Base-by-base conservation (phyloP, 2,113 vertebrate species). In the Corythoichthys haematopterus region DNA sequence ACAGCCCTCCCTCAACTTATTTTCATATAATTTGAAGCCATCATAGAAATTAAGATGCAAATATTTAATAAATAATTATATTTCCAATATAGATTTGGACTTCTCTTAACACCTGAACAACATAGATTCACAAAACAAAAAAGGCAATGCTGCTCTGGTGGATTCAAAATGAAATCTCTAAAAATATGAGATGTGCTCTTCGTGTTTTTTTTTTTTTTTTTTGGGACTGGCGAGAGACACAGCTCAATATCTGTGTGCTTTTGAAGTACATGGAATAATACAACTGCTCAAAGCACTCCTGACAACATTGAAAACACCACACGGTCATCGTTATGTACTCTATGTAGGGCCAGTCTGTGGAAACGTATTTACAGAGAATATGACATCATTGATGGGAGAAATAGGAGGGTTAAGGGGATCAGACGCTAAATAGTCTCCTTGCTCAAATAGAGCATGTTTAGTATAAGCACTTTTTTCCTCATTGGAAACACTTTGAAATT, bases 181-280 rank as follows among this genome's bases (percentile, higher is more conserved):
- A 83, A 46, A 48, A 71, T 80, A 66, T 16, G 15, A 77, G 78
- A 43, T 74, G 65, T 71, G 51, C 71, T 69, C 53, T 46, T 70
- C 62, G 69, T 61, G 12, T 46, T 13, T 45, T 28, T 7, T 20
- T 28, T 15, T 40, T 46, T 40, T 2, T 20, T 53, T 33, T 55
- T 5, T 11, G 20, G 28, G 55, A 13, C 12, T 33, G 55, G 28
- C n/a, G 11, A 46, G 59, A n/a, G 38, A 20, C 60, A 33, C 60
- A 33, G 43, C 72, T 83, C 78, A 57, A 36, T 33, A 57, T 36
- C 33, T 36, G 53, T 56, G 89, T 91, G 89, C 87, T 91, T 90
- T 74, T 78, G 70, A 65, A 28, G n/a, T 77, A 78, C 64, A 71
- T 57, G 43, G 63, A 58, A 77, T 70, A 63, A 77, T 72, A 63